Base-by-base conservation (phyloP, 2,888 invertebrate genomes). In the Lumbricus terrestris region DNA sequence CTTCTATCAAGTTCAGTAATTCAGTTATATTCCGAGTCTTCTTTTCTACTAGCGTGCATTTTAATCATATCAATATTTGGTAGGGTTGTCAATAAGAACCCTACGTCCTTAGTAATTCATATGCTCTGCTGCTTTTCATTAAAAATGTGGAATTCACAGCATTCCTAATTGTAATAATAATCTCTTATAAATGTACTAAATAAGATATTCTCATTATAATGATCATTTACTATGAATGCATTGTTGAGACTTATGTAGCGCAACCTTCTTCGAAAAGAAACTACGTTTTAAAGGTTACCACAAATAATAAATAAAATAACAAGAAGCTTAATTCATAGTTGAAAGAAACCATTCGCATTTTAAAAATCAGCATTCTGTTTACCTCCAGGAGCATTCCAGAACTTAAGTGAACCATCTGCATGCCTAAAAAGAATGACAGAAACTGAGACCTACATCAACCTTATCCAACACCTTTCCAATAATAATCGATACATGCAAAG, bases 371-470 rank as follows among this genome's bases (percentile, higher is more conserved):
- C 29, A 69, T n/a, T 69, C n/a, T 69, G 0, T 90, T 85, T 83
- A 92, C 92, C 92, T 82, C 92, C 91, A 47, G 92, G 92, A n/a
- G 92, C 92, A 89, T 92, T 92, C 92, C 92, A 92, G 89, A 92
- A 99, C 95, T 99, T 99, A 91, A 99, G 96, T 94, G 98, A 98
- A 90, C 99, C 99, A 95, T 99, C 99, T 92, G 98, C 97, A 95
- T 99, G 99, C 90, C 98, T 92, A 90, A 6, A 92, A 40, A 91
- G 91, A 38, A 89, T 29, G 20, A 38, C 35, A 89, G n/a, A 69
- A 69, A 69, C 69, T 8, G 4, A n/a, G 69, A 69, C 29, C n/a
- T 69, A n/a, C 69, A 69, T n/a, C 8, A 29, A 8, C 69, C 13
- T n/a, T 6, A 69, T 69, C 69, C 69, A 69, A 69, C 29, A n/a